Base-by-base conservation (phyloP, 2,888 invertebrate species). In the Sipha maydis region DNA sequence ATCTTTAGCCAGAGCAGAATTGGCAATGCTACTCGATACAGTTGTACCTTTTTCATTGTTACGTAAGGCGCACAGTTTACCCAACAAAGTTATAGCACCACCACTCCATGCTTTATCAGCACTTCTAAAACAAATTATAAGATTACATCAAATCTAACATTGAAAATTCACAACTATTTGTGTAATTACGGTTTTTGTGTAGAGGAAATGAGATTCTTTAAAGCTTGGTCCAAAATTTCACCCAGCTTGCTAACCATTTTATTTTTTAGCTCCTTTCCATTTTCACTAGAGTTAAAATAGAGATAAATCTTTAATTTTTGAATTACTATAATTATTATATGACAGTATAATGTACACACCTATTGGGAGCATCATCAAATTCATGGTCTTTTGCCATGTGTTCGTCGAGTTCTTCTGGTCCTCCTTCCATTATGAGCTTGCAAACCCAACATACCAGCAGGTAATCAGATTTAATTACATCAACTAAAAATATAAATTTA, bases 201-300 rank as follows among this genome's bases (percentile, higher is more conserved):
- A 38, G 89, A 89, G 75, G 88, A 88, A 82, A 88, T 89, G 1
- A 90, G 89, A 89, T 91, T 91, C 85, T 90, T 90, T 54, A 91
- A 90, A 25, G 91, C 91, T 77, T 90, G 90, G 85, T 91, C 91
- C 71, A 91, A 90, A n/a, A 91, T 90, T 48, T 91, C 91, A 34
- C 91, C 91, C 69, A 91, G 90, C 25, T 91, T 91, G 79, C 90
- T 90, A 34, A 91, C 90, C 91, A 91, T 91, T 89, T 91, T 91
- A 85, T 90, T 90, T 89, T 91, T 91, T 75, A 91, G 90, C 75
- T 90, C 90, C 71, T 91, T 91, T 69, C 90, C 91, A 28, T 90
- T 90, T 79, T 90, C 90, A 77, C 90, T 90, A 67, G 84, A 89
- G 78, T 85, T 54, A 14, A 48, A 48, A 77, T 54, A 17, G 75